Evolutionary conservation across 2,113 vertebrate species (phyloP).

Genomic region (Notechis scutatus): DNA sequence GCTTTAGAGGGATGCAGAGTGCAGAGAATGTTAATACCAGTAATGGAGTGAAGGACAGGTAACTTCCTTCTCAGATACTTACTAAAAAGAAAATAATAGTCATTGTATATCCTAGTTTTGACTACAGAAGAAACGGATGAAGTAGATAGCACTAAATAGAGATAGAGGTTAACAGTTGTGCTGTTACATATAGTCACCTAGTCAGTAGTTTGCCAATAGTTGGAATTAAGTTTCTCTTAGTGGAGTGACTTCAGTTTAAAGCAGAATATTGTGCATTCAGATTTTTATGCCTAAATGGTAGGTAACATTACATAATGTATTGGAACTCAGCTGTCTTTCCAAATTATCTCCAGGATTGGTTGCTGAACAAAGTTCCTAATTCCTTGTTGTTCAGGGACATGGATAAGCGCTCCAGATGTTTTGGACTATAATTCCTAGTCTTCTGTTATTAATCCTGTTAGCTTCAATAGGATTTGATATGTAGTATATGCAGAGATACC

Average conservation of each 20-base stretch:
- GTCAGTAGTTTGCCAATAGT: constrained; percentile 41
- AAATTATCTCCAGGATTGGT: neutral
- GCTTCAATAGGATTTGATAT: neutral
- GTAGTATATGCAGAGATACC: neutral
- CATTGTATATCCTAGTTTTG: neutral
- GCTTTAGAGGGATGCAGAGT: constrained; percentile 12
- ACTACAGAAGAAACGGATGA: constrained; percentile 50
- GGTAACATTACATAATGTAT: constrained; percentile 18
- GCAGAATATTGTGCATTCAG: constrained; percentile 44
- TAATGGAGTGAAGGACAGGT: neutral
- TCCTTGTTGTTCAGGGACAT: neutral
- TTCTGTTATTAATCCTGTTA: neutral
- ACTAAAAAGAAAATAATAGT: constrained; percentile 45
- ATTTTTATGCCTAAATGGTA: constrained; percentile 30
- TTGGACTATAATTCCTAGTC: neutral
- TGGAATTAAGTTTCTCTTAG: constrained; percentile 43
- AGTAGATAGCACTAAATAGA: constrained; percentile 37
- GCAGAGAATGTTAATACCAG: constrained; percentile 26
- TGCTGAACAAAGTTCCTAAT: neutral
- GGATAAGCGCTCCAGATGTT: neutral
- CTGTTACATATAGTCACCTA: constrained; percentile 35
- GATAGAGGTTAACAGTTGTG: constrained; percentile 30
- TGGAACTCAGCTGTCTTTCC: constrained; percentile 24
- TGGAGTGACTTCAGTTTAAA: constrained; percentile 50
- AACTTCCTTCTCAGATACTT: neutral